Evolutionary conservation across 2,888 invertebrate species (phyloP), one percentile per base, ranked within the genome.

Genomic region (Asteroscopus sphinx): DNA sequence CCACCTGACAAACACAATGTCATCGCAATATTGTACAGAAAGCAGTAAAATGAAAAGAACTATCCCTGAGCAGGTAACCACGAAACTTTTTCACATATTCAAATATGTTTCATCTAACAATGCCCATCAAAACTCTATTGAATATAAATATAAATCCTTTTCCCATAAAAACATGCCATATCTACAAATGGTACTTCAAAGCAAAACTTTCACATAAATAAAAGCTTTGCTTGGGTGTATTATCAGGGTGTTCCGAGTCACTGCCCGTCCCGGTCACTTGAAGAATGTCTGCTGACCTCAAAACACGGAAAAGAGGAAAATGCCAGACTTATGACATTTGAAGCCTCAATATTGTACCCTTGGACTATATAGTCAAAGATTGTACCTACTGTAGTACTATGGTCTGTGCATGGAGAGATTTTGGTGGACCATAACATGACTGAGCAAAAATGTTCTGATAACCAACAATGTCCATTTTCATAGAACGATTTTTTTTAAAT

Each of bases 101-200:
- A 6, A 21, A 47, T 25, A 44, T 41, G 13, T 48, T 8, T 47
- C 66, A 58, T 44, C 39, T 47, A 58, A 48, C 48, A 66, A 66
- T 40, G 26, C 26, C 59, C 44, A 41, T 32, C 40, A 49, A 65
- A 6, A 12, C 13, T 56, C 65, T 32, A 64, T 46, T 56, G 66
- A 56, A 61, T 61, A 65, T 41, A 52, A 48, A 54, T 46, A 52
- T 3, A 28, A 44, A 49, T 35, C 54, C 39, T 48, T 61, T 45
- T 30, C 17, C 28, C 25, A 30, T 36, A 64, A 36, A 33, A 60
- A 45, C 44, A 6, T 15, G 32, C 16, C 32, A 30, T 25, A 54
- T 41, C 32, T 33, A 68, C 40, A 35, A 30, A 33, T n/a, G 1
- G 8, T 30, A 39, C 7, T 17, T 46, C 21, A n/a, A 32, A 17